Base-by-base conservation (phyloP, 2,797 vertebrate species). In the Carapus acus region DNA sequence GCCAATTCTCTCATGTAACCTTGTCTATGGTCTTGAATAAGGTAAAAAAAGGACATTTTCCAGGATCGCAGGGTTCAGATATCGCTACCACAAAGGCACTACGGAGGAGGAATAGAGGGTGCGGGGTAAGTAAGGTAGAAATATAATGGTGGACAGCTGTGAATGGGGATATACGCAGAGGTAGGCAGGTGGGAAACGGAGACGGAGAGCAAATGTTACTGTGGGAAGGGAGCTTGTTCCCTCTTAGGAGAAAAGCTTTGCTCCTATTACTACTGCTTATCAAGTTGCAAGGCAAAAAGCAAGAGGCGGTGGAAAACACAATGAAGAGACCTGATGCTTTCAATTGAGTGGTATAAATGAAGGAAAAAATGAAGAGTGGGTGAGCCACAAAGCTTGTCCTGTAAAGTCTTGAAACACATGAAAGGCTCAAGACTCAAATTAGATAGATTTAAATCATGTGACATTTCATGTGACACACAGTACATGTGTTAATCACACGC, bases 211-310 rank as follows among this genome's bases (percentile, higher is more conserved):
- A 58, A 58, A 73, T 60, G 62, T 75, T 69, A 60, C 76, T 74
- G 72, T 73, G 78, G 65, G 71, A 79, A 79, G 73, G 63, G 55
- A 42, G 61, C 65, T 67, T 65, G 69, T 77, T 78, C 85, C 55
- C 67, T 73, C 77, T 58, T 50, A 43, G 64, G 63, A 65, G 73
- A 76, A 73, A 88, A 84, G 71, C 71, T 81, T 87, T 90, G 86
- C 75, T 83, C 74, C 79, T 86, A 69, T 84, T 88, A 81, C 74
- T 71, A 74, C 86, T 81, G 73, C 77, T 86, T 81, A 86, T 90
- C 77, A 60, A 70, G 78, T 91, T 91, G 55, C 83, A 79, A 43
- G 74, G 63, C 67, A 43, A 24, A 76, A 53, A 34, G 33, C 21
- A 44, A 52, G 54, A 49, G 66, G 64, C 22, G 46, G 37, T 65